Base-by-base conservation (phyloP, 2,888 invertebrate genomes). In the Chrysolina americana region DNA sequence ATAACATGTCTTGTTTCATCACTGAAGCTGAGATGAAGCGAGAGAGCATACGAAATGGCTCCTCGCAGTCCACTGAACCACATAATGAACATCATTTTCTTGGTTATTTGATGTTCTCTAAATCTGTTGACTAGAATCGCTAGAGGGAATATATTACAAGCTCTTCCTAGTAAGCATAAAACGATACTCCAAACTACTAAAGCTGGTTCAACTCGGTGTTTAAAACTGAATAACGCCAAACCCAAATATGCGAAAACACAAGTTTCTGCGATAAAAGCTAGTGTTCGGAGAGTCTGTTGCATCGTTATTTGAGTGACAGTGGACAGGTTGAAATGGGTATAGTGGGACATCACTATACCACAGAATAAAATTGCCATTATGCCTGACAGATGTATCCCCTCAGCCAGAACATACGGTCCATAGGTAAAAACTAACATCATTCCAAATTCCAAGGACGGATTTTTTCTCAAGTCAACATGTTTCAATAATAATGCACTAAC, bases 361-460 rank as follows among this genome's bases (percentile, higher is more conserved):
- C 98, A 98, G 87, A 99, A 98, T 81, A 99, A 89, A 84, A 99
- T 99, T 9, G 99, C 98, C 99, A 99, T 99, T 75, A 99, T 99
- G 76, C 99, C 97, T 93, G 90, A 83, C 88, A 92, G 78, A 78
- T 88, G 88, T 64, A 88, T 87, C 28, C 98, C 98, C 90, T 99
- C 99, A 53, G 99, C 99, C 72, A 99, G 90, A 2, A 98, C 98
- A 89, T 99, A 99, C 0, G 99, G 99, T 10, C 97, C 96, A 89
- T 99, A 99, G 1, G 99, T 98, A 86, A 99, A 99, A 59, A 99
- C 97, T 81, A 99, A 89, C 96, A 99, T 98, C 91, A 99, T 95
- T 53, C 97, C 99, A 90, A 99, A 98, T 89, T 99, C 99, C 75
- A 99, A 89, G 8, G 99, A 99, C 0, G 99, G 99, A 89, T 99